phyloP scores from a whole-genome alignment of 2,797 vertebrate species.

The Echiichthys vipera region DNA sequence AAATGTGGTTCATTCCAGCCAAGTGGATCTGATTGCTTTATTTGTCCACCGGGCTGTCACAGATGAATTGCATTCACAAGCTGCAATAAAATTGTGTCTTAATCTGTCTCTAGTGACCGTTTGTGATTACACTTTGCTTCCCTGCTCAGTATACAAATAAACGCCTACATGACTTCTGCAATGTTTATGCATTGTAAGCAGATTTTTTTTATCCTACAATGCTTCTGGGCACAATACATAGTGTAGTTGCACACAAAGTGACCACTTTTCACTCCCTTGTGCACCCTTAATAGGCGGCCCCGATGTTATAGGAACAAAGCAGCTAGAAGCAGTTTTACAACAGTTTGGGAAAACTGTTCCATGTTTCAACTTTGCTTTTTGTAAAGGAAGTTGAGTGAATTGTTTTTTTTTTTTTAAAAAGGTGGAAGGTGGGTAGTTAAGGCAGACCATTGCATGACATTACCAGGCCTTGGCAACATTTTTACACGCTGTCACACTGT shows the following conservation, averaged over 20 bases:
- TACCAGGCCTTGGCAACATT: background rate
- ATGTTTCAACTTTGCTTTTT: conserved; percentile 23
- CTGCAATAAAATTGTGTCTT: conserved; percentile 36
- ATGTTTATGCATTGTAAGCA: conserved; percentile 45
- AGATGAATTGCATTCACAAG: conserved; percentile 46
- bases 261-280: conserved; percentile 14
- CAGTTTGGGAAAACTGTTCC: conserved; percentile 5
- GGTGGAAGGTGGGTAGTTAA: background rate
- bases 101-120: conserved; percentile 46
- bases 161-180: conserved; percentile 52
- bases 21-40: conserved; percentile 37
- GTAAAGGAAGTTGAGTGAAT: background rate
- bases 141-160: conserved; percentile 56
- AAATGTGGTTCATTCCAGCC: conserved; percentile 3
- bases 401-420: too few relatives aligned
- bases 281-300: conserved; percentile 28
- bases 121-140: conserved; percentile 47
- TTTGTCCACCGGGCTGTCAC: conserved; percentile 29
- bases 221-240: conserved; percentile 43
- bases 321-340: conserved; percentile 29
- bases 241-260: conserved; percentile 33
- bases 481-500: background rate
- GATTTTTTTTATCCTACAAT: conserved; percentile 11
- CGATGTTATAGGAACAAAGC: conserved; percentile 39
- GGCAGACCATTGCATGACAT: background rate